These are phyloP conservation scores for Cheilosia impressa DNA, from an alignment of 2,888 invertebrate genomes.

Conservation along the genomic window DNA sequence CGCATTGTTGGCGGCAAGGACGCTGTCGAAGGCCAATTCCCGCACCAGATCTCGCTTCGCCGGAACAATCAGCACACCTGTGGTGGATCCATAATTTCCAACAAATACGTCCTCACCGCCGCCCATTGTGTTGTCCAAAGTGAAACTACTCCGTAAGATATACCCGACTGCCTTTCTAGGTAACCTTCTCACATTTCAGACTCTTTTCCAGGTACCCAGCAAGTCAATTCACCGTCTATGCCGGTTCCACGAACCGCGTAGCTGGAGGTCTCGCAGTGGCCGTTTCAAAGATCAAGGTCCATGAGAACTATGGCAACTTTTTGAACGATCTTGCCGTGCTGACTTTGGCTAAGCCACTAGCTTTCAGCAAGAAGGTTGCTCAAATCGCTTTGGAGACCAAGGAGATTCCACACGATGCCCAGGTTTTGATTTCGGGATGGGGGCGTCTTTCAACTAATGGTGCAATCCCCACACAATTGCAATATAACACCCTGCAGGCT, in stretches of 20 bases:
- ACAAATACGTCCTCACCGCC: conserved; percentile 79
- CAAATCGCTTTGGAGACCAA: conserved; percentile 77
- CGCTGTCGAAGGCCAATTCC: conserved; percentile 81
- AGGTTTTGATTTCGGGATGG: conserved; percentile 80
- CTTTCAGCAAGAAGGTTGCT: conserved; percentile 75
- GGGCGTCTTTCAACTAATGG: conserved; percentile 79
- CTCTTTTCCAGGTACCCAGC: conserved; percentile 73
- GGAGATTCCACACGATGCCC: conserved; percentile 76
- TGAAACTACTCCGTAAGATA: conserved; percentile 65
- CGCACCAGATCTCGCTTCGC: conserved; percentile 82
- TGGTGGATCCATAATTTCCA: conserved; percentile 80
- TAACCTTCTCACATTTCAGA: not conserved
- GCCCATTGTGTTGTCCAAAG: conserved; percentile 80
- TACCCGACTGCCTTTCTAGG: not conserved
- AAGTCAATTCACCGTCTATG: conserved; percentile 77
- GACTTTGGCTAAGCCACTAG: conserved; percentile 75
- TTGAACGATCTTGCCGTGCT: conserved; percentile 80
- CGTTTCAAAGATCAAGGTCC: conserved; percentile 76
- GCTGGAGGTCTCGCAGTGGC: conserved; percentile 76
- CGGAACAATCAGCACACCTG: conserved; percentile 77
- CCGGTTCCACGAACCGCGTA: conserved; percentile 77
- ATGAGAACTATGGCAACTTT: conserved; percentile 78
- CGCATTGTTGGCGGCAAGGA: conserved; percentile 81
- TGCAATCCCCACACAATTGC: conserved; percentile 77
- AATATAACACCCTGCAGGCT: conserved; percentile 77